Percentiles rank a stretch among this genome's conserved stretches.
These are phyloP conservation scores for Dipus sagitta DNA, from an alignment of 2,797 vertebrate genomes.

Conservation along the genomic window DNA sequence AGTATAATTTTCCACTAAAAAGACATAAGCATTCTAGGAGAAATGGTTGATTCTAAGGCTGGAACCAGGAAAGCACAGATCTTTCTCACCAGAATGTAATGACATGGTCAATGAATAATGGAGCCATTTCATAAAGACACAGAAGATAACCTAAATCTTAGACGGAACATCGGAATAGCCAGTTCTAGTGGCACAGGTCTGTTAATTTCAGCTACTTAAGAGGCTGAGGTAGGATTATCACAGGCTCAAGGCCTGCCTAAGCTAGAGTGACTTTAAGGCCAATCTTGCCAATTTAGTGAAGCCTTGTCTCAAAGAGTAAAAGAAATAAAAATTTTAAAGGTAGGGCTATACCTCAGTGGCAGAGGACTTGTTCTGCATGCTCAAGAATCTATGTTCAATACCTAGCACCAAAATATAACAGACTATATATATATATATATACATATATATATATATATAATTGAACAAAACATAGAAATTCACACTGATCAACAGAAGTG, in stretches of 20 bases:
- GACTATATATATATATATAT: not conserved
- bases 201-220: not conserved
- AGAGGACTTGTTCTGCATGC: not conserved
- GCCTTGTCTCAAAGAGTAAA: not conserved
- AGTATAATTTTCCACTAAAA: constrained; percentile 4
- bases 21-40: not conserved
- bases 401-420: not conserved
- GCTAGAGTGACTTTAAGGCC: not conserved
- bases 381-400: not conserved
- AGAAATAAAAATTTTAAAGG: not conserved
- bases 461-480: not conserved
- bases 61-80: not conserved
- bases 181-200: not conserved
- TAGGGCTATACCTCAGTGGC: not conserved
- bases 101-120: not conserved
- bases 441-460: too few relatives aligned
- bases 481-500: not conserved
- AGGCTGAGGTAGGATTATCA: not conserved
- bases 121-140: not conserved
- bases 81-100: constrained; percentile 21
- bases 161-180: not conserved
- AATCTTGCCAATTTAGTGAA: not conserved
- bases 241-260: not conserved
- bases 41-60: not conserved
- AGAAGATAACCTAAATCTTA: not conserved